Percentiles rank a stretch among this genome's conserved stretches.
Conservation (phyloP, 2,113 vertebrate species). For the Perognathus longimembris region DNA sequence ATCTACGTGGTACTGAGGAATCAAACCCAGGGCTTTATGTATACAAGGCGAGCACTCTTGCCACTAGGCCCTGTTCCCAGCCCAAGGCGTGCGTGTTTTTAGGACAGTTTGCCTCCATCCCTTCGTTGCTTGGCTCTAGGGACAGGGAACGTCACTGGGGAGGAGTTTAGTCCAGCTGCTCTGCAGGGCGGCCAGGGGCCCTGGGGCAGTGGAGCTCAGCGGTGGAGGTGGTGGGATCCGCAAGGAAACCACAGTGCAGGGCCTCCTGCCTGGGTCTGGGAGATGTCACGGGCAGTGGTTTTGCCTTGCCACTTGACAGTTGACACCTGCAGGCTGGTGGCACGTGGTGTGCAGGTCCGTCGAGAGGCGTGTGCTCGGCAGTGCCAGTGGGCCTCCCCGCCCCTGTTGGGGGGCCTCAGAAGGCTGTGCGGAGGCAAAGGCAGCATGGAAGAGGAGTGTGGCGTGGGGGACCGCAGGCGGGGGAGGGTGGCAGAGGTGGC, state of each 20-base stretch:
- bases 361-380: too few species aligned
- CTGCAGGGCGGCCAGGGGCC: neutral
- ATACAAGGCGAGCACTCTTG: too few species aligned
- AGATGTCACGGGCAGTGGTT: accelerated
- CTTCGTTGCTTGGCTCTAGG: neutral
- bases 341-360: accelerated
- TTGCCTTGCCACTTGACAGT: neutral
- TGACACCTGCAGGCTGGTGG: accelerated
- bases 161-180: neutral
- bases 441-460: too few species aligned
- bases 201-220: neutral
- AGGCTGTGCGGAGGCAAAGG: neutral
- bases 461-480: neutral
- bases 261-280: too few species aligned
- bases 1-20: too few species aligned
- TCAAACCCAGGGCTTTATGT: too few species aligned
- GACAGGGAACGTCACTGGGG: neutral
- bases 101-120: too few species aligned
- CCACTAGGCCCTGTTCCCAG: too few species aligned
- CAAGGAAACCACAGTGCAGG: neutral
- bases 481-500: too few species aligned
- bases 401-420: neutral
- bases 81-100: too few species aligned
- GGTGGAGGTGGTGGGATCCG: too few species aligned
- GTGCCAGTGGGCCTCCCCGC: accelerated